These are phyloP conservation scores for Drosophila maculinotata DNA, from an alignment of 2,888 invertebrate species.

Conservation along the genomic window DNA sequence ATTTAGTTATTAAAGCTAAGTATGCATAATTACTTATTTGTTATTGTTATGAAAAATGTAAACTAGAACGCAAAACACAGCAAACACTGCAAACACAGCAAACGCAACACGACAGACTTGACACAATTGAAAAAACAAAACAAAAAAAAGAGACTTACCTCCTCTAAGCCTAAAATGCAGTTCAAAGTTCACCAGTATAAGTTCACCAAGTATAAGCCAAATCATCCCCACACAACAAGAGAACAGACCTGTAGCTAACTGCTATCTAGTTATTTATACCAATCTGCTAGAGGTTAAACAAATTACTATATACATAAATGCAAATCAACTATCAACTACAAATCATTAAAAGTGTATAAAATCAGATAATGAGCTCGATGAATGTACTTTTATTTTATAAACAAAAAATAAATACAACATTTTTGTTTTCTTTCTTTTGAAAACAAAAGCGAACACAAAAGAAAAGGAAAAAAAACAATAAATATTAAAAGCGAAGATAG, in stretches of 20 bases:
- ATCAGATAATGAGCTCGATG: slow-evolving; percentile 41
- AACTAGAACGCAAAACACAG: slow-evolving; percentile 34
- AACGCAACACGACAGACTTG: slow-evolving; percentile 42
- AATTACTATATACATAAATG: slow-evolving; percentile 53
- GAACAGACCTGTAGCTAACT: slow-evolving; percentile 28
- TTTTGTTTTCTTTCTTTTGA: slow-evolving; percentile 75
- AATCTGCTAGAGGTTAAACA: slow-evolving; percentile 61
- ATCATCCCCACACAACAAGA: slow-evolving; percentile 44
- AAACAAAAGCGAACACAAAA: slow-evolving; percentile 64
- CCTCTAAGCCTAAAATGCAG: slow-evolving; percentile 43
- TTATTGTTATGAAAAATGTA: slow-evolving; percentile 74
- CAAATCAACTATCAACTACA: slow-evolving; percentile 45
- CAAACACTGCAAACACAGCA: slow-evolving; percentile 27
- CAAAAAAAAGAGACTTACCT: slow-evolving; percentile 8
- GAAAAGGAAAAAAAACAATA: slow-evolving; percentile 49
- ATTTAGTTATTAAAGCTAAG: slow-evolving; percentile 65
- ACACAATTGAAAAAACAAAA: slow-evolving; percentile 26
- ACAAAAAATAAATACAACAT: slow-evolving; percentile 51
- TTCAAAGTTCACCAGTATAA: slow-evolving; percentile 53
- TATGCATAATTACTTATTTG: slow-evolving; percentile 77
- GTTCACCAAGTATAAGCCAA: slow-evolving; percentile 69
- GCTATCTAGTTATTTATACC: slow-evolving; percentile 64
- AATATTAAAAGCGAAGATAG: slow-evolving; percentile 62
- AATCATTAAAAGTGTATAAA: slow-evolving; percentile 63
- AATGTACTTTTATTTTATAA: slow-evolving; percentile 72